Evolutionary conservation across 2,888 invertebrate genomes (phyloP).

Genomic region (Ligdia adustata): DNA sequence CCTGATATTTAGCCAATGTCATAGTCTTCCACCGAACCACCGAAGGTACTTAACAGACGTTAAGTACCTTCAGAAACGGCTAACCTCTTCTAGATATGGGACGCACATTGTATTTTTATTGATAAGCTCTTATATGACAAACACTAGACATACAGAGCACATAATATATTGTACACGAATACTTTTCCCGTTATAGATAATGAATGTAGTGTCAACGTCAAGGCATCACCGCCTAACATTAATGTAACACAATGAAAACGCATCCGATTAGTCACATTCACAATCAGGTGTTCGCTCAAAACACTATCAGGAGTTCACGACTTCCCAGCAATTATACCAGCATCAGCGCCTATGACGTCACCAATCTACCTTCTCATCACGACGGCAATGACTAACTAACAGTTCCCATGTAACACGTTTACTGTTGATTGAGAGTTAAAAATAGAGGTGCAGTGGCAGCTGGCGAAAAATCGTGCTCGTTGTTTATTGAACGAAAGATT

Average conservation of each 20-base stretch:
- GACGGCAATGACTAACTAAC: conserved; percentile 58
- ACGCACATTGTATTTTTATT: too few relatives aligned
- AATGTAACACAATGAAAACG: conserved; percentile 48
- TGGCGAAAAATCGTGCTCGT: conserved; percentile 34
- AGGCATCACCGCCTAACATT: conserved; percentile 1
- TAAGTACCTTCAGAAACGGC: too few relatives aligned
- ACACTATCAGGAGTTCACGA: conserved; percentile 68
- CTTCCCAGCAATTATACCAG: conserved; percentile 56
- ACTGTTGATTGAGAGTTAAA: conserved; percentile 19
- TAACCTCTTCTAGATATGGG: too few relatives aligned
- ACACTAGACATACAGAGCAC: too few relatives aligned
- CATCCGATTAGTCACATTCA: conserved; percentile 70
- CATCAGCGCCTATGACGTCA: conserved; percentile 56
- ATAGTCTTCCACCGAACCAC: too few relatives aligned
- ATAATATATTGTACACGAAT: too few relatives aligned
- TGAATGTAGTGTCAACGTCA: too few relatives aligned
- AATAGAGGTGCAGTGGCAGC: conserved; percentile 32
- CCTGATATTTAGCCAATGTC: too few relatives aligned
- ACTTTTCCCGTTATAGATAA: too few relatives aligned
- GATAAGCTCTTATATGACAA: too few relatives aligned
- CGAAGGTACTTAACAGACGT: too few relatives aligned
- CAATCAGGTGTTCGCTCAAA: conserved; percentile 67
- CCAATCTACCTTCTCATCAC: conserved; percentile 54
- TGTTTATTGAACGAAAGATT: conserved; percentile 37
- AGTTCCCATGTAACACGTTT: conserved; percentile 29